Conservation (phyloP, 2,888 invertebrate genomes). For the Latheticus oryzae region DNA sequence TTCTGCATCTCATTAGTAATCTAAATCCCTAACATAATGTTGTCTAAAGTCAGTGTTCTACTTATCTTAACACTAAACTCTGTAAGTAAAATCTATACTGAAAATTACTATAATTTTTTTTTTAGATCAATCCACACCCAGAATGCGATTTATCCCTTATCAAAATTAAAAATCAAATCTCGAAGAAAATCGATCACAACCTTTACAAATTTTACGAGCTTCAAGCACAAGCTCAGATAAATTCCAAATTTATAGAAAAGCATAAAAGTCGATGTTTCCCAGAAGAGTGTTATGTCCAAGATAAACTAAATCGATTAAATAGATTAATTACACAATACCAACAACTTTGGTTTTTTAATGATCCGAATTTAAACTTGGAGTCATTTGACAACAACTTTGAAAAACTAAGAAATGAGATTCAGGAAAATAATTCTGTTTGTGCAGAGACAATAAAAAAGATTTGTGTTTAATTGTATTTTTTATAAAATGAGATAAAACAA, state of each 20-base stretch:
- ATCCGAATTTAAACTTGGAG: no score
- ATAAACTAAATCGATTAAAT: neutral
- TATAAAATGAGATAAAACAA: neutral
- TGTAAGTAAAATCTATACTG: no score
- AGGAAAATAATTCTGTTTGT: neutral
- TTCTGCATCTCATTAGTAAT: no score
- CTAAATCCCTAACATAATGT: no score
- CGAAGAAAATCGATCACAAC: slow-evolving; percentile 11
- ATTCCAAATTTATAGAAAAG: neutral
- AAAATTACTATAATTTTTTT: no score
- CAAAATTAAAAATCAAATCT: slow-evolving; percentile 5
- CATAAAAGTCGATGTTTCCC: neutral
- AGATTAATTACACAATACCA: slow-evolving; percentile 8
- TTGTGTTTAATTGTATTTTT: no score
- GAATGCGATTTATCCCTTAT: no score
- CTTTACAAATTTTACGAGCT: slow-evolving; percentile 11
- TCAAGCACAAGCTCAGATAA: slow-evolving; percentile 9
- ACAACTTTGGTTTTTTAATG: no score
- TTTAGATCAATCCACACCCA: no score
- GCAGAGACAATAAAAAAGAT: neutral
- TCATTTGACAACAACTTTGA: neutral
- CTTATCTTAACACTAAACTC: no score
- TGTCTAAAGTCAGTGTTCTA: no score
- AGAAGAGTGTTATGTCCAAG: neutral
- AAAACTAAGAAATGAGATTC: neutral